These are phyloP conservation scores for Chironomus striatipennis DNA, from an alignment of 1,140 invertebrate species.

Conservation along the genomic window DNA sequence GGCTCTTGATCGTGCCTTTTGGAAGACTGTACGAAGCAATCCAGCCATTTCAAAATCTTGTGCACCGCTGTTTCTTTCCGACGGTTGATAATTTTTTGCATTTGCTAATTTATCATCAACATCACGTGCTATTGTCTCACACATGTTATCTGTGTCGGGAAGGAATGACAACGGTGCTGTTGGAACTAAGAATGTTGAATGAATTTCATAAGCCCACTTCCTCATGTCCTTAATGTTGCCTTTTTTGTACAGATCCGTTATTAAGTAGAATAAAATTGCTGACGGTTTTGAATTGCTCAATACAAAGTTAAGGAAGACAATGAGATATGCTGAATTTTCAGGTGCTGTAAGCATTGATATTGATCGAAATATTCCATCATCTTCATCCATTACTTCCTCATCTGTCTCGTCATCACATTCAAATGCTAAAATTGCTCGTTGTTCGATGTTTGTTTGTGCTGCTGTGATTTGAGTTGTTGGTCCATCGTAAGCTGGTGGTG, in stretches of 20 bases:
- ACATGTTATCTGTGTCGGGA: slow-evolving; percentile 61
- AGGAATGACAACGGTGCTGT: slow-evolving; percentile 77
- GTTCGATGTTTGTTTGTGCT: slow-evolving; percentile 37
- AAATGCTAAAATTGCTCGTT: slow-evolving; percentile 82
- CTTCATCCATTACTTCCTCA: slow-evolving; percentile 62
- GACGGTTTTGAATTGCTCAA: slow-evolving; percentile 77
- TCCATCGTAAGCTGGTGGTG: slow-evolving; percentile 70
- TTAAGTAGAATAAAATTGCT: slow-evolving; percentile 77
- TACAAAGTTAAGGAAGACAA: slow-evolving; percentile 84
- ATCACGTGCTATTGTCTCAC: slow-evolving; percentile 65
- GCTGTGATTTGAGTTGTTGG: slow-evolving; percentile 26
- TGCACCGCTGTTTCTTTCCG: slow-evolving; percentile 31
- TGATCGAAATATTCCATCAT: slow-evolving; percentile 72
- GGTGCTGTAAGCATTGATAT: slow-evolving; percentile 59
- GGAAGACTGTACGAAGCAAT: slow-evolving; percentile 77
- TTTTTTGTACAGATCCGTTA: slow-evolving; percentile 77
- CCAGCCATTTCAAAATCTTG: slow-evolving; percentile 82
- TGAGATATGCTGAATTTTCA: slow-evolving; percentile 63
- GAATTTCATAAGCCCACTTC: slow-evolving; percentile 97
- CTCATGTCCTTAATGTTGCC: slow-evolving; percentile 80
- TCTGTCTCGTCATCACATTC: slow-evolving; percentile 89
- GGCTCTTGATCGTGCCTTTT: slow-evolving; percentile 72
- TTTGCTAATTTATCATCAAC: slow-evolving; percentile 68
- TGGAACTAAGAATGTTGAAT: slow-evolving; percentile 90
- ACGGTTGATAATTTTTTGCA: slow-evolving; percentile 1